Conservation (phyloP, 2,113 vertebrate species). For the Nibea coibor region DNA sequence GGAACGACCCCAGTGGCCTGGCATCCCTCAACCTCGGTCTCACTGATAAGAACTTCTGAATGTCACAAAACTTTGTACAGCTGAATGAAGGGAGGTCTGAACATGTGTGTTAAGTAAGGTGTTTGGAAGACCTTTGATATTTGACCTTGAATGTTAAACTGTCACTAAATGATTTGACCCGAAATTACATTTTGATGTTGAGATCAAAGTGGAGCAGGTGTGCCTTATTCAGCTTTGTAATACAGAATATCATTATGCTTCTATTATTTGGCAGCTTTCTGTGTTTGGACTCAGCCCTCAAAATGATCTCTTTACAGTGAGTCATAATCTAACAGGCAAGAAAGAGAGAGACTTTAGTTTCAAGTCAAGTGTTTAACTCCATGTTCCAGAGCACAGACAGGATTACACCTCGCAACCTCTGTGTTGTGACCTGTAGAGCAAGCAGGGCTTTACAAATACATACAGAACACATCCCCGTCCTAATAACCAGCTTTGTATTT, state of each 20-base stretch:
- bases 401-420: not conserved
- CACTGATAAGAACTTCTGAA: conserved; percentile 24
- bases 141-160: conserved; percentile 16
- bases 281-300: not conserved
- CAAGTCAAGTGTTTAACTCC: not conserved
- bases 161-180: not conserved
- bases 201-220: not conserved
- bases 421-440: not conserved
- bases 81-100: not conserved
- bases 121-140: not conserved
- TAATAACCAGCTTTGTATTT: not conserved
- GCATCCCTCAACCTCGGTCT: not conserved
- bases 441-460: not conserved
- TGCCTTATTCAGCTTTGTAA: not conserved
- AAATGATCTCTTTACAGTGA: not conserved
- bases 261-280: not conserved
- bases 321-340: not conserved
- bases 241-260: not conserved
- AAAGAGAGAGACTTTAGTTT: not conserved
- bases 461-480: not conserved
- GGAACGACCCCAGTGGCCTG: conserved; percentile 40
- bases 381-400: not conserved
- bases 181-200: not conserved
- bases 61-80: conserved; percentile 24
- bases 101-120: not conserved